Conservation (phyloP, 2,113 vertebrate species). For the Ctenodactylus gundi region DNA sequence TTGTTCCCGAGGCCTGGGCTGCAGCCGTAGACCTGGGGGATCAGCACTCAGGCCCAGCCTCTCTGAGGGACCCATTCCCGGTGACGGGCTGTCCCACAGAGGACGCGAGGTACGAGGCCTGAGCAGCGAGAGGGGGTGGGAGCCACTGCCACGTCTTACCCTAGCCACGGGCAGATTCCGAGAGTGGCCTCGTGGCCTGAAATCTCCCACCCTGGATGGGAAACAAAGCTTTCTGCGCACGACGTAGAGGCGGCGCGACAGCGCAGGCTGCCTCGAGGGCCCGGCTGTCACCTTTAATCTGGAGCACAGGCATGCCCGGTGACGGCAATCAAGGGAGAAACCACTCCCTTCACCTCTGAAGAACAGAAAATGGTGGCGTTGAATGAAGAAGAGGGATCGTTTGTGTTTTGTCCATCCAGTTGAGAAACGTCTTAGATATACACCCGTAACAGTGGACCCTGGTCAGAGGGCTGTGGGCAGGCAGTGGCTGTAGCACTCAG, state of each 20-base stretch:
- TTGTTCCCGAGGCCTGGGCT: not conserved
- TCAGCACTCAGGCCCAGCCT: not conserved
- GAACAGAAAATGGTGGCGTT: not conserved
- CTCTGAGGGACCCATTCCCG: not conserved
- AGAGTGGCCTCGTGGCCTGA: not conserved
- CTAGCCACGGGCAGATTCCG: not conserved
- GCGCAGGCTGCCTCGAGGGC: not conserved
- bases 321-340: not conserved
- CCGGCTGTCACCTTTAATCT: not conserved
- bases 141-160: too few relatives aligned
- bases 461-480: fast-evolving
- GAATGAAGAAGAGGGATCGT: not conserved
- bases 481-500: fast-evolving
- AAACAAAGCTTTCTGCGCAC: not conserved
- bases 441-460: fast-evolving
- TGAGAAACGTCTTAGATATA: not conserved
- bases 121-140: too few relatives aligned
- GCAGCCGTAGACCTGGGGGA: not conserved
- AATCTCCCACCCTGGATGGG: not conserved
- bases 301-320: not conserved
- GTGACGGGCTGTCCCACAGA: conserved; percentile 1
- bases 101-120: conserved; percentile 9
- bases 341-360: not conserved
- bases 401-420: not conserved
- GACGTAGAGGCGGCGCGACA: not conserved